phyloP scores from a whole-genome alignment of 2,797 vertebrate genomes.

The Halcyon leucocephala region DNA sequence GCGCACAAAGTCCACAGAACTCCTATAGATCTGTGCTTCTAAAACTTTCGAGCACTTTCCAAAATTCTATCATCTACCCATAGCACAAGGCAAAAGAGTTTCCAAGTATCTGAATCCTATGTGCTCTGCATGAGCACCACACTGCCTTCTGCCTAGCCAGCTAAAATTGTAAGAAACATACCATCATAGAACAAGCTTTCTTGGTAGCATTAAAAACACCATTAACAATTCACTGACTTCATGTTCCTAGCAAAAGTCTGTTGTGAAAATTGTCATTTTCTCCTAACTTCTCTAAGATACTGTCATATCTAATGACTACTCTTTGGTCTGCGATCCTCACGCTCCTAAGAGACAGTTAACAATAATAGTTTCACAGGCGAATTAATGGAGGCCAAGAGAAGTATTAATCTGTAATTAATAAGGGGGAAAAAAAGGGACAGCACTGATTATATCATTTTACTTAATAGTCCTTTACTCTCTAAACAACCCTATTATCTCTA shows the following conservation, averaged over 20 bases:
- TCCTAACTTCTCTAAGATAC: not conserved
- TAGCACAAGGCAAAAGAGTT: rapidly evolving
- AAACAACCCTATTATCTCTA: not conserved
- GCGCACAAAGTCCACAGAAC: not conserved
- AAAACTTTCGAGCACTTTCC: not conserved
- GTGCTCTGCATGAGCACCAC: not conserved
- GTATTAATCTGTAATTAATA: constrained; percentile 26
- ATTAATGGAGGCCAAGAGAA: not conserved
- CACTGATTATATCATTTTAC: not conserved
- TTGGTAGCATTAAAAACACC: not conserved
- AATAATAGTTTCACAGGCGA: not conserved
- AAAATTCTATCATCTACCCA: not conserved
- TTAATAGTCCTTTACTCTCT: not conserved
- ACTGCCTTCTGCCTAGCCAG: not conserved
- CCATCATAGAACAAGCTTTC: not conserved
- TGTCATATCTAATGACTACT: not conserved
- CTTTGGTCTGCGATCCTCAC: not conserved
- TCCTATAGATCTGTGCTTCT: not conserved
- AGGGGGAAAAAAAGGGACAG: not conserved
- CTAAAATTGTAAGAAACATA: not conserved
- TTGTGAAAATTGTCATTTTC: not conserved
- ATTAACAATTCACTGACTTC: not conserved
- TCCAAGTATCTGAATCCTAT: not conserved
- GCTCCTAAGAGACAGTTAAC: not conserved
- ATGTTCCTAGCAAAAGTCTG: not conserved